Evolutionary conservation across 1,140 invertebrate genomes (phyloP).

Genomic region (Drosophila pseudoobscura): DNA sequence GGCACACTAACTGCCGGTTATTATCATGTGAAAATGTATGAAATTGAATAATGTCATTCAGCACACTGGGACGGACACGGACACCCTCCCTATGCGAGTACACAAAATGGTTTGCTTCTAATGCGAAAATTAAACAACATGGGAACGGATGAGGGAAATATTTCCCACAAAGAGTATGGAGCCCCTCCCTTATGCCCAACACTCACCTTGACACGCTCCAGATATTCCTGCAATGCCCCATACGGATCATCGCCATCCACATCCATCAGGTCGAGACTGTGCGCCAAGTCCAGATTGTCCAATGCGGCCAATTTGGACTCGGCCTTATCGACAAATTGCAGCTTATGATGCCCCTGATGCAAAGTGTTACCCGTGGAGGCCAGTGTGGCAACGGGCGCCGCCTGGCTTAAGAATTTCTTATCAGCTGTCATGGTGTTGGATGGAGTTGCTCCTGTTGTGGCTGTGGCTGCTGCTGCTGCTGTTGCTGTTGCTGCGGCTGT

Average conservation of each 20-base stretch:
- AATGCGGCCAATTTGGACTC: slow-evolving; percentile 70
- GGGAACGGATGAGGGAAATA: slow-evolving; percentile 4
- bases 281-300: slow-evolving; percentile 76
- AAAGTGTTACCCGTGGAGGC: slow-evolving; percentile 30
- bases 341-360: slow-evolving; percentile 64
- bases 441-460: slow-evolving; percentile 31
- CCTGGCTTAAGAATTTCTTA: slow-evolving; percentile 73
- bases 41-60: slow-evolving; percentile 51
- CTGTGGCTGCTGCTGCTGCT: slow-evolving; percentile 23
- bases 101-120: slow-evolving; percentile 9
- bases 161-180: slow-evolving; percentile 15
- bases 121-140: slow-evolving; percentile 23
- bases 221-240: slow-evolving; percentile 70
- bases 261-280: slow-evolving; percentile 71
- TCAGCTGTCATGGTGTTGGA: slow-evolving; percentile 74
- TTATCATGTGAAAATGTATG: slow-evolving; percentile 50
- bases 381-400: slow-evolving; percentile 35
- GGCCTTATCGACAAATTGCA: slow-evolving; percentile 72
- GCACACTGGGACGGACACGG: slow-evolving; percentile 35
- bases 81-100: not conserved
- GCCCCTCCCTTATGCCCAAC: not conserved
- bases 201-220: slow-evolving; percentile 82
- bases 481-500: slow-evolving; percentile 21
- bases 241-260: slow-evolving; percentile 80
- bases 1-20: slow-evolving; percentile 45